Evolutionary conservation across 1,140 invertebrate species (phyloP).

Genomic region (Oryctes rhinoceros): DNA sequence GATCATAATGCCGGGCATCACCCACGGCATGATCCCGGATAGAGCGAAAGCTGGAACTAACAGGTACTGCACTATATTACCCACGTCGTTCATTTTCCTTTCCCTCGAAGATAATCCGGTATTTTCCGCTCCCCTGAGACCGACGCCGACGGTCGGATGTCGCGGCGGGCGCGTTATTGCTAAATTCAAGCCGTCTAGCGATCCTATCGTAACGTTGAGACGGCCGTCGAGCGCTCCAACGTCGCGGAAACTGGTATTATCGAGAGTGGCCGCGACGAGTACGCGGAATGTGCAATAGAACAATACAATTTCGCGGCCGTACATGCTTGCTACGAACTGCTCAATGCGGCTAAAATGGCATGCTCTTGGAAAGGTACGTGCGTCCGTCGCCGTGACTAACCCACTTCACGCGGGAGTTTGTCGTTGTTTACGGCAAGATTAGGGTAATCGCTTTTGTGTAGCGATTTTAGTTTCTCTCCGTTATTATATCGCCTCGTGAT

Average conservation of each 20-base stretch:
- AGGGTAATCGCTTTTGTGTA: not conserved
- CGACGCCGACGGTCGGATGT: not conserved
- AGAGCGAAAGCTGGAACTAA: constrained; percentile 55
- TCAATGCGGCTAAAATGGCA: not conserved
- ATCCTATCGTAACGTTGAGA: not conserved
- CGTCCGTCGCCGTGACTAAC: not conserved
- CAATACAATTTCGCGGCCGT: constrained; percentile 1
- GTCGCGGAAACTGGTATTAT: not conserved
- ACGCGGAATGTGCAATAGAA: not conserved
- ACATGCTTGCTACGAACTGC: not conserved
- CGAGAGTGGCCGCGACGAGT: not conserved
- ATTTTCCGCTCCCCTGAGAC: not conserved
- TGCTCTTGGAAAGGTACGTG: not conserved
- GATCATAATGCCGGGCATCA: constrained; percentile 57
- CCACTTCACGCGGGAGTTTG: not conserved
- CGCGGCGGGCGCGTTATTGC: not conserved
- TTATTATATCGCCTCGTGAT: too few species aligned
- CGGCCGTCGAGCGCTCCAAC: not conserved
- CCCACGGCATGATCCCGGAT: constrained; percentile 58
- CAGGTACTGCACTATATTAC: constrained; percentile 50
- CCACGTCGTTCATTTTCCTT: constrained; percentile 45
- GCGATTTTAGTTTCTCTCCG: too few species aligned
- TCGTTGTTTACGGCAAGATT: not conserved
- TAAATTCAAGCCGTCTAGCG: not conserved
- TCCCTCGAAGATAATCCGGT: constrained; percentile 24